Evolutionary conservation across 2,113 vertebrate species (phyloP).

Genomic region (Myotis lucifugus): DNA sequence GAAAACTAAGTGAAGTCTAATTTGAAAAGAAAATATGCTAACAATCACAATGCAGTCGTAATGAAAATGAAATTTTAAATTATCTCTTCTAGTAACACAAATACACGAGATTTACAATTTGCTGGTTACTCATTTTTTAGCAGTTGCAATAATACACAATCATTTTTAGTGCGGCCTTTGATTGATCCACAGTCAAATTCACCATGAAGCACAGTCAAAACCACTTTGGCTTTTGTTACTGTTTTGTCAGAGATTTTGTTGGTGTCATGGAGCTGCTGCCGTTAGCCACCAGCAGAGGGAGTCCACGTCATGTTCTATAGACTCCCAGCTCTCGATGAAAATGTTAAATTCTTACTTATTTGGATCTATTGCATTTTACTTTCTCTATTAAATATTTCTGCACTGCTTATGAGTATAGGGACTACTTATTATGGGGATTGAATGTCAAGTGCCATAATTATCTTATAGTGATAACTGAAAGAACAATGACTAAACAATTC

Average conservation of each 20-base stretch:
- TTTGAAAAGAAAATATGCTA: slow-evolving; percentile 20
- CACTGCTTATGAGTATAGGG: not conserved
- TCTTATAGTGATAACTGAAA: not conserved
- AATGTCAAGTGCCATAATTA: slow-evolving; percentile 34
- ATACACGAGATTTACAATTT: not conserved
- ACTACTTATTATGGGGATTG: slow-evolving; percentile 7
- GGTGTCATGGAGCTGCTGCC: not conserved
- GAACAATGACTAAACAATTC: not conserved
- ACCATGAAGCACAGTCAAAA: not conserved
- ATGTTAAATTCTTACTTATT: not conserved
- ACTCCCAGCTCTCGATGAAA: not conserved
- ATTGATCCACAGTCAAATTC: not conserved
- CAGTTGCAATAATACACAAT: not conserved
- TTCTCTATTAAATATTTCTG: slow-evolving; percentile 43
- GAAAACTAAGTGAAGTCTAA: slow-evolving; percentile 42
- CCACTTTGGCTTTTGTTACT: not conserved
- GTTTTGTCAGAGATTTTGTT: not conserved
- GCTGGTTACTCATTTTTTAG: not conserved
- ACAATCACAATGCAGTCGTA: not conserved
- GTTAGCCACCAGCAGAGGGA: slow-evolving; percentile 68
- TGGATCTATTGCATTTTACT: not conserved
- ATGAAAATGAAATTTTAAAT: slow-evolving; percentile 43
- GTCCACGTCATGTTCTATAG: not conserved
- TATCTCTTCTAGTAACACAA: not conserved
- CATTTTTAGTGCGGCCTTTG: not conserved